Evolutionary conservation across 1,140 invertebrate species (phyloP).

Genomic region (Drosophila auraria): DNA sequence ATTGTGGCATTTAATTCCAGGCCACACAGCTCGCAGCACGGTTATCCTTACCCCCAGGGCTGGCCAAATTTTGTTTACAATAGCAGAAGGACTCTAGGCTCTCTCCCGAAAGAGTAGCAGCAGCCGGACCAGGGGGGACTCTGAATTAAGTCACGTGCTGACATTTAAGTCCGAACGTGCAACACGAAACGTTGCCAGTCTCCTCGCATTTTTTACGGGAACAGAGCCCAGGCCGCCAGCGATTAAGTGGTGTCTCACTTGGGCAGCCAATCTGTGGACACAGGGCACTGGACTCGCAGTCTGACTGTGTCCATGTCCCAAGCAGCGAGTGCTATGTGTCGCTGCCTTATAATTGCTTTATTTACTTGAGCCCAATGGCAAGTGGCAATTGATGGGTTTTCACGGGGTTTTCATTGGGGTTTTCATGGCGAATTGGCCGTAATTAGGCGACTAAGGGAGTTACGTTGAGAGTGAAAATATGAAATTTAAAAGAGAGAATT

Average conservation of each 20-base stretch:
- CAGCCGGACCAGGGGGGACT: background rate
- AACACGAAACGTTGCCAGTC: constrained; percentile 57
- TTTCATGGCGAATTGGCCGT: background rate
- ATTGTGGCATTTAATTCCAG: constrained; percentile 21
- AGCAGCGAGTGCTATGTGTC: constrained; percentile 19
- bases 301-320: too few relatives aligned
- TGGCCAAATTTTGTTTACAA: constrained; percentile 17
- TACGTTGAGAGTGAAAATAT: background rate
- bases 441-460: background rate
- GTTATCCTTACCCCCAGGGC: constrained; percentile 2
- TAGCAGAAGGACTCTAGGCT: background rate
- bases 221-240: constrained; percentile 16
- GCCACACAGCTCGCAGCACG: background rate
- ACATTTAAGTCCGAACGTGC: constrained; percentile 80
- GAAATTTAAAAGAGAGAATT: too few relatives aligned
- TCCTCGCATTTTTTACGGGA: background rate
- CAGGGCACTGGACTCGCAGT: background rate
- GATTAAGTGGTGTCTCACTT: constrained; percentile 44
- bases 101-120: constrained; percentile 9
- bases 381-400: constrained; percentile 44
- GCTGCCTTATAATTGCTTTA: constrained; percentile 45
- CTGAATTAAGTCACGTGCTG: constrained; percentile 74
- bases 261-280: constrained; percentile 32
- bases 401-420: background rate
- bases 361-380: constrained; percentile 42